phyloP scores from a whole-genome alignment of 2,888 invertebrate genomes.

The Drosophila cracens region DNA sequence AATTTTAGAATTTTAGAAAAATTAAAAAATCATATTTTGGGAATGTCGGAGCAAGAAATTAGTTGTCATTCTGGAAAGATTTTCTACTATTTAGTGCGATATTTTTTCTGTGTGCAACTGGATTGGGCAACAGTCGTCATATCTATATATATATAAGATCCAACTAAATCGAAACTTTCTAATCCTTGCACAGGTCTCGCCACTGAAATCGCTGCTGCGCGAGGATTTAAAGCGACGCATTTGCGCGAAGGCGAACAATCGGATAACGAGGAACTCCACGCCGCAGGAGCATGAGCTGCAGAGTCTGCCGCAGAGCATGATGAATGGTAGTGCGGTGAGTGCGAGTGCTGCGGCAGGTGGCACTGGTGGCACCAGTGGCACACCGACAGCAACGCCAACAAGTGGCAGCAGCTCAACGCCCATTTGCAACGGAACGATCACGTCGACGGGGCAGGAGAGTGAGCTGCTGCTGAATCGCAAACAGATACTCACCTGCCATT shows the following conservation, averaged over 20 bases:
- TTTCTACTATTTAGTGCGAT: background rate
- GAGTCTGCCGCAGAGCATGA: conserved; percentile 66
- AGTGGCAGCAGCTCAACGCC: conserved; percentile 84
- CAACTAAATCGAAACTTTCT: background rate
- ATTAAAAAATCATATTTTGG: too few species aligned
- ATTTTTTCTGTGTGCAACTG: background rate
- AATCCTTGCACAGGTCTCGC: conserved; percentile 87
- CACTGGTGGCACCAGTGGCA: background rate
- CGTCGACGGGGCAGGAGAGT: conserved; percentile 89
- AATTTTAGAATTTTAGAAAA: background rate
- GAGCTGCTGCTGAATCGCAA: conserved; percentile 85
- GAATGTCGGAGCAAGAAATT: too few species aligned
- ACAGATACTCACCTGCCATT: conserved; percentile 91
- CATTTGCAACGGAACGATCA: conserved; percentile 88
- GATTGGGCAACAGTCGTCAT: background rate
- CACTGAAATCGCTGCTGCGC: conserved; percentile 92
- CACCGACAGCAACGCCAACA: conserved; percentile 39
- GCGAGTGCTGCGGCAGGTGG: conserved; percentile 26
- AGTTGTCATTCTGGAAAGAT: background rate
- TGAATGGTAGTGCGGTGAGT: conserved; percentile 54
- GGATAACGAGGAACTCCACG: conserved; percentile 84
- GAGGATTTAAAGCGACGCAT: conserved; percentile 94
- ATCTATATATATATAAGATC: background rate
- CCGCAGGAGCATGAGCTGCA: conserved; percentile 74
- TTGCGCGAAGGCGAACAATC: conserved; percentile 88